Percentiles rank a stretch among this genome's conserved stretches.
These are phyloP conservation scores for Python bivittatus DNA, from an alignment of 2,113 vertebrate species.

Conservation along the genomic window DNA sequence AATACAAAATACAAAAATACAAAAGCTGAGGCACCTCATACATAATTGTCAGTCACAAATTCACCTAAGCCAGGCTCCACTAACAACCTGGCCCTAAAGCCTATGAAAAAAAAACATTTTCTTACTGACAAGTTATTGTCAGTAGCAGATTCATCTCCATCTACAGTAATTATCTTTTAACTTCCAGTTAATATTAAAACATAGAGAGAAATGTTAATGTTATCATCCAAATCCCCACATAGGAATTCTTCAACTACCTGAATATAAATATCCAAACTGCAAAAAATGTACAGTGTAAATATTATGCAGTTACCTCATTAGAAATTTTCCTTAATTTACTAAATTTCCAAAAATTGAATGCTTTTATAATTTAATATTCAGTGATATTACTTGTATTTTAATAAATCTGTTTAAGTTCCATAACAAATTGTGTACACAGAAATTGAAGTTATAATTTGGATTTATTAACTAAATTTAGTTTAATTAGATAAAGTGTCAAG, in stretches of 20 bases:
- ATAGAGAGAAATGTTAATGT: conserved; percentile 45
- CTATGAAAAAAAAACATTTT: neutral
- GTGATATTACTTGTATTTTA: conserved; percentile 12
- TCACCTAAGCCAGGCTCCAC: neutral
- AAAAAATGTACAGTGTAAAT: conserved; percentile 14
- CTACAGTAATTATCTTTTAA: conserved; percentile 49
- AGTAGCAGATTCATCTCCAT: conserved; percentile 26
- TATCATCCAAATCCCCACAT: conserved; percentile 26
- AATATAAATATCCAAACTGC: conserved; percentile 29
- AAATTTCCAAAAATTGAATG: conserved; percentile 29
- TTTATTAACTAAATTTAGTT: conserved; percentile 2
- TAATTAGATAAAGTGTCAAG: neutral
- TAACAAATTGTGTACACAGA: conserved; percentile 21
- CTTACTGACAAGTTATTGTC: conserved; percentile 5
- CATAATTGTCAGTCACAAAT: neutral
- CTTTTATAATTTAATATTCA: conserved; percentile 34
- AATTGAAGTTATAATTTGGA: conserved; percentile 4
- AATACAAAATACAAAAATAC: neutral
- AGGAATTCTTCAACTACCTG: conserved; percentile 44
- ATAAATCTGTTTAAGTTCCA: conserved; percentile 34
- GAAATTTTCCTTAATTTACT: neutral
- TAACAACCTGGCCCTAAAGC: neutral
- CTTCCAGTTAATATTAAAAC: conserved; percentile 28
- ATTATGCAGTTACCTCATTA: conserved; percentile 37
- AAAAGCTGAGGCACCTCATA: neutral